These are phyloP conservation scores for Lepas anatifera DNA, from an alignment of 2,888 invertebrate genomes.

Conservation along the genomic window DNA sequence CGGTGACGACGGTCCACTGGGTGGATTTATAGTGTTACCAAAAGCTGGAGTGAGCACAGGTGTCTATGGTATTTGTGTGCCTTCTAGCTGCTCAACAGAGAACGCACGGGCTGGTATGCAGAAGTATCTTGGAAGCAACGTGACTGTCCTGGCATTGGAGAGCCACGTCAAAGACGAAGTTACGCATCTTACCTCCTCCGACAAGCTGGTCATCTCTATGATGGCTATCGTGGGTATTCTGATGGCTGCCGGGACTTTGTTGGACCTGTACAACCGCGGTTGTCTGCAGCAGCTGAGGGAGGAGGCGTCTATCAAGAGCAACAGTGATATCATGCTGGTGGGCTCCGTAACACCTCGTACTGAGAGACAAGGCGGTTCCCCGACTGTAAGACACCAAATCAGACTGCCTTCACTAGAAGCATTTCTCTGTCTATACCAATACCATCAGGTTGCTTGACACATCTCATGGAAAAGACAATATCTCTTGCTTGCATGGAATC, in stretches of 20 bases:
- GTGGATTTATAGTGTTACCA: neutral
- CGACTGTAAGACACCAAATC: neutral
- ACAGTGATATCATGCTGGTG: neutral
- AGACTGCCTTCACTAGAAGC: conserved; percentile 34
- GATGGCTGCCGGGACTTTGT: neutral
- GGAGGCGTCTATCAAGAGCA: neutral
- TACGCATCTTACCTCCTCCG: neutral
- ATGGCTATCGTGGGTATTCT: neutral
- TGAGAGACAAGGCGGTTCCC: neutral
- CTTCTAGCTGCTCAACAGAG: neutral
- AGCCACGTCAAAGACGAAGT: neutral
- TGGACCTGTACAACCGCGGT: neutral
- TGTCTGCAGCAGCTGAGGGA: neutral
- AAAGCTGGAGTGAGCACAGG: neutral
- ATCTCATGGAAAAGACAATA: neutral
- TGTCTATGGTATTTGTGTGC: neutral
- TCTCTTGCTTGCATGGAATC: conserved; percentile 23
- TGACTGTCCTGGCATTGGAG: neutral
- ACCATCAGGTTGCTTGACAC: conserved; percentile 41
- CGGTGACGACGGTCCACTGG: neutral
- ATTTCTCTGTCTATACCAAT: conserved; percentile 55
- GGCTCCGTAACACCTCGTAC: neutral
- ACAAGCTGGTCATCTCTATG: neutral
- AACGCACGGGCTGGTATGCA: neutral
- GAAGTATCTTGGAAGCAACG: neutral